These are phyloP conservation scores for Poeciliopsis turrubarensis DNA, from an alignment of 2,113 vertebrate genomes.

Conservation along the genomic window DNA sequence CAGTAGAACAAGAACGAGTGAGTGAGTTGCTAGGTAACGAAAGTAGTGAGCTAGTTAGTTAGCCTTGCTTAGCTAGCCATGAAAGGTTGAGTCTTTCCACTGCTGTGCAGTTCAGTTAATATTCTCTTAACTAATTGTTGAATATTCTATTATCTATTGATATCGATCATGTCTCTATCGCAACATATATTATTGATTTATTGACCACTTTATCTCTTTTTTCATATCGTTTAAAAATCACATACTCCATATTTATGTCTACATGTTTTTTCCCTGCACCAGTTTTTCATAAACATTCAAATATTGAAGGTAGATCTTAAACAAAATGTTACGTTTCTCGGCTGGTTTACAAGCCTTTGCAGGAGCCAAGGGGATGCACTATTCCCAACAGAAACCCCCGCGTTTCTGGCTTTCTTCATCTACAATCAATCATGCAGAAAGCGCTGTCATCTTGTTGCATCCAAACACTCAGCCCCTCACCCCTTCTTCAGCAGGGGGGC, in stretches of 20 bases:
- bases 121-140: too few relatives aligned
- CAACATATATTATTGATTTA: too few relatives aligned
- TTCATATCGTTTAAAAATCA: slow-evolving; percentile 4
- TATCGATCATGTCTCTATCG: too few relatives aligned
- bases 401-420: slow-evolving; percentile 47
- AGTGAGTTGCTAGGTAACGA: too few relatives aligned
- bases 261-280: neutral
- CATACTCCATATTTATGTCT: neutral
- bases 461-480: slow-evolving; percentile 12
- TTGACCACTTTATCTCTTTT: too few relatives aligned
- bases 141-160: too few relatives aligned
- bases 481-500: slow-evolving; percentile 8
- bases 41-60: too few relatives aligned
- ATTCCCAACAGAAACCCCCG: slow-evolving; percentile 44
- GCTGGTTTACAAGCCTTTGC: slow-evolving; percentile 26
- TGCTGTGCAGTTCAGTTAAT: too few relatives aligned
- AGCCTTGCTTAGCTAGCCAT: too few relatives aligned
- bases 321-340: slow-evolving; percentile 1
- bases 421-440: slow-evolving; percentile 42
- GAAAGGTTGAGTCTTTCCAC: too few relatives aligned
- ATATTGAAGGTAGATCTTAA: slow-evolving; percentile 5
- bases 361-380: slow-evolving; percentile 4
- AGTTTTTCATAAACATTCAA: neutral
- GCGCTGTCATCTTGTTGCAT: slow-evolving; percentile 29
- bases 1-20: too few relatives aligned